These are phyloP conservation scores for Eupeodes latifasciatus DNA, from an alignment of 2,888 invertebrate species.

Conservation along the genomic window DNA sequence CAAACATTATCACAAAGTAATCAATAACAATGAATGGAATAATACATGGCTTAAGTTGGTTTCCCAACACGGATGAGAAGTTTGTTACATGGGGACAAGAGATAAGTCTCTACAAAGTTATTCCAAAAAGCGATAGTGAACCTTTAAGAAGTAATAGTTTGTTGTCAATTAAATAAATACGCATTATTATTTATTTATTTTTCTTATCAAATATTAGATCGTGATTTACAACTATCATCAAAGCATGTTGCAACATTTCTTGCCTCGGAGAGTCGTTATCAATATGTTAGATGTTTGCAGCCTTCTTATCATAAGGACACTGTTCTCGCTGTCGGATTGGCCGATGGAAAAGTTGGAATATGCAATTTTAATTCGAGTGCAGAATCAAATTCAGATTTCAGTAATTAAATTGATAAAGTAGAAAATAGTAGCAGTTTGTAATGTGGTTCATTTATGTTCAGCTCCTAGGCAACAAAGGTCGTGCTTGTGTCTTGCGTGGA, in stretches of 20 bases:
- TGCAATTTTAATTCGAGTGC: constrained; percentile 91
- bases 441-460: constrained; percentile 82
- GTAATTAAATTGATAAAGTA: constrained; percentile 73
- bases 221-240: constrained; percentile 80
- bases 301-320: constrained; percentile 92
- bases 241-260: constrained; percentile 79
- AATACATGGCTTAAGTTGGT: constrained; percentile 94
- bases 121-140: constrained; percentile 78
- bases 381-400: constrained; percentile 83
- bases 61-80: constrained; percentile 90
- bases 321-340: constrained; percentile 93
- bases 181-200: constrained; percentile 2
- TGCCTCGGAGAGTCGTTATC: constrained; percentile 85
- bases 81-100: constrained; percentile 97
- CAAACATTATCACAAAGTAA: too few relatives aligned
- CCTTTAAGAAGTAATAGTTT: constrained; percentile 27
- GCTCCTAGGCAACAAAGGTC: constrained; percentile 93
- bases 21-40: constrained; percentile 85
- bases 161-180: too few relatives aligned
- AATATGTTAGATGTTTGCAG: constrained; percentile 94
- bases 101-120: constrained; percentile 93
- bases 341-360: constrained; percentile 94
- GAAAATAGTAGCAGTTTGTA: neutral
- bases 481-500: constrained; percentile 95
- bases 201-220: constrained; percentile 74